These are phyloP conservation scores for Fragum whitleyi DNA, from an alignment of 2,888 invertebrate genomes.

Conservation along the genomic window DNA sequence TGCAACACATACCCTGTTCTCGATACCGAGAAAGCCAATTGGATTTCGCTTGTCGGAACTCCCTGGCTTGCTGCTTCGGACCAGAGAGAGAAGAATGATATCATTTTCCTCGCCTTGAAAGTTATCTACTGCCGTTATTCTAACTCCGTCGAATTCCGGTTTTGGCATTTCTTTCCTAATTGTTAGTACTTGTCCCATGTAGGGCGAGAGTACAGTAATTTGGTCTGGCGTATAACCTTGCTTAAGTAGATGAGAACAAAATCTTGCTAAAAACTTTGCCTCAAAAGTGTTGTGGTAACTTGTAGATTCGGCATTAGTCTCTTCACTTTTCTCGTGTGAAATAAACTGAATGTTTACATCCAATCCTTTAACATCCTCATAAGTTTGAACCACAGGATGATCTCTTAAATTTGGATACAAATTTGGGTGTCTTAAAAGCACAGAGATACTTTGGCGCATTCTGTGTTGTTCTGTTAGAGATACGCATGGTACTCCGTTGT, in stretches of 20 bases:
- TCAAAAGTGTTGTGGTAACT: conserved; percentile 66
- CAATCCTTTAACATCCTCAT: conserved; percentile 75
- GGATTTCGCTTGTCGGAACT: conserved; percentile 56
- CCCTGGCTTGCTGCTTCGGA: conserved; percentile 79
- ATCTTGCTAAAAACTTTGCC: conserved; percentile 73
- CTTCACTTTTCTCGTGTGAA: conserved; percentile 75
- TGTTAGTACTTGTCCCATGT: conserved; percentile 77
- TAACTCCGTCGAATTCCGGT: conserved; percentile 72
- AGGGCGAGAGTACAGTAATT: conserved; percentile 81
- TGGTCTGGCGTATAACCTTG: conserved; percentile 77
- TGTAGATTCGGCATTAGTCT: conserved; percentile 45
- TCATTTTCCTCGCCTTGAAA: conserved; percentile 85
- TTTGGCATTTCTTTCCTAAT: conserved; percentile 76
- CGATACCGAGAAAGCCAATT: conserved; percentile 79
- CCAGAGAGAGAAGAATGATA: conserved; percentile 83
- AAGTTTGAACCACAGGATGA: conserved; percentile 71
- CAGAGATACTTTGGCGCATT: conserved; percentile 83
- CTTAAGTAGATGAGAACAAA: conserved; percentile 76
- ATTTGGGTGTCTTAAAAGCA: conserved; percentile 68
- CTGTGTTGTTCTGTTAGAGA: conserved; percentile 88
- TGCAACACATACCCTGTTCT: conserved; percentile 83
- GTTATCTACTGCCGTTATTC: conserved; percentile 79
- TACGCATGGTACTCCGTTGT: conserved; percentile 88
- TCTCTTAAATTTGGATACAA: conserved; percentile 71
- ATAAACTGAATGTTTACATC: conserved; percentile 78